Evolutionary conservation across 2,797 vertebrate species (phyloP).

Genomic region (Microctenopoma steveboyesi): DNA sequence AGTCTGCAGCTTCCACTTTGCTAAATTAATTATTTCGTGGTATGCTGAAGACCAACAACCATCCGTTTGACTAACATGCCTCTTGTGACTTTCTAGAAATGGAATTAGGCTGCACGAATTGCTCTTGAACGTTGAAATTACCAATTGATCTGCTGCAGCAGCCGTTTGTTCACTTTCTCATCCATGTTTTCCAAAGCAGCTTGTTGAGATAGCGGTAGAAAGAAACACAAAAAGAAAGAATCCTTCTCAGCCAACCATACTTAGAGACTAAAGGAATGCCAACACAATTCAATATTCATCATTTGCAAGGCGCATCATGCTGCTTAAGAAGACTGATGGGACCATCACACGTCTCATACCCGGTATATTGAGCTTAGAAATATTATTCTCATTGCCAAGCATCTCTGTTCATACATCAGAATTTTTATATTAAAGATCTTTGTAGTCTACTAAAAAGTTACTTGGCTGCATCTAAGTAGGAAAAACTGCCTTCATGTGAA

Average conservation of each 20-base stretch:
- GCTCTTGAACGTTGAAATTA: no score
- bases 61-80: neutral
- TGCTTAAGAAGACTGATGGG: neutral
- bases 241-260: neutral
- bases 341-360: neutral
- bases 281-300: no score
- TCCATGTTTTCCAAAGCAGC: no score
- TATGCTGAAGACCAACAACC: neutral
- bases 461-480: no score
- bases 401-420: neutral
- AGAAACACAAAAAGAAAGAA: neutral
- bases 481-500: no score
- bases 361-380: neutral
- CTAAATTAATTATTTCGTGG: neutral
- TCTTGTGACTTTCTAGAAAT: neutral
- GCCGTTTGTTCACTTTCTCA: no score
- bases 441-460: no score
- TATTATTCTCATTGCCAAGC: neutral
- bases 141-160: no score
- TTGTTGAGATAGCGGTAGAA: no score
- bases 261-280: neutral
- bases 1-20: neutral
- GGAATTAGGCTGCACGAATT: no score
- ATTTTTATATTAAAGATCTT: neutral
- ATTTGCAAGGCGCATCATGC: no score